Conservation (phyloP, 2,113 vertebrate species). For the Steatornis caripensis region DNA sequence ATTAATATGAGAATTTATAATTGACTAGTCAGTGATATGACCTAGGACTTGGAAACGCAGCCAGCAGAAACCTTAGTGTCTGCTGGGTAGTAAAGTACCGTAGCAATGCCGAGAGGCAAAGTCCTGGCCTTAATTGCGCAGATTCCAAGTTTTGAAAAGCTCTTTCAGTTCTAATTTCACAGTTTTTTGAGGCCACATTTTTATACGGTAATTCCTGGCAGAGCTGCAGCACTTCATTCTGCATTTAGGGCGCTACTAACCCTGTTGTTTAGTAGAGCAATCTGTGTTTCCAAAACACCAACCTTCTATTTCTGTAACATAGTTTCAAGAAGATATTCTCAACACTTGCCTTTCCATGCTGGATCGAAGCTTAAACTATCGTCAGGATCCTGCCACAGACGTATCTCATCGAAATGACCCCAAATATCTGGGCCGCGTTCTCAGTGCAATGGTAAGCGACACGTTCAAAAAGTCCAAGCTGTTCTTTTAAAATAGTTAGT, state of each 20-base stretch:
- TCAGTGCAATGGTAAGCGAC: constrained; percentile 77
- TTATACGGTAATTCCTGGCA: background rate
- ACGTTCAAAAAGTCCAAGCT: background rate
- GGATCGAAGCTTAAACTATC: constrained; percentile 71
- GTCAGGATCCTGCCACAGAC: constrained; percentile 67
- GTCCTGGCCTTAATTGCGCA: background rate
- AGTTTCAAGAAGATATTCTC: constrained; percentile 77
- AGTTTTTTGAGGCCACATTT: background rate
- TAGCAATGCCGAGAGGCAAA: background rate
- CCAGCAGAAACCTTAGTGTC: background rate
- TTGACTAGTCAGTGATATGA: background rate
- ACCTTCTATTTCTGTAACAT: background rate
- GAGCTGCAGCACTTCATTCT: background rate
- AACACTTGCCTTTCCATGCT: constrained; percentile 68
- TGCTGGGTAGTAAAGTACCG: background rate
- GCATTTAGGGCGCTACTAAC: background rate
- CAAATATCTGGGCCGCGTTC: constrained; percentile 72
- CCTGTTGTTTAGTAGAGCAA: background rate
- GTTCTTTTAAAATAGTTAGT: background rate
- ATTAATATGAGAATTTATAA: background rate
- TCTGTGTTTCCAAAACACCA: background rate
- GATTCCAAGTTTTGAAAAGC: background rate
- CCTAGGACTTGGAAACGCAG: background rate
- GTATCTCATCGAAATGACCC: constrained; percentile 69
- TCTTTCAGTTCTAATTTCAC: background rate